Conservation (phyloP, 1,140 invertebrate genomes). For the Doryteuthis pealeii region DNA sequence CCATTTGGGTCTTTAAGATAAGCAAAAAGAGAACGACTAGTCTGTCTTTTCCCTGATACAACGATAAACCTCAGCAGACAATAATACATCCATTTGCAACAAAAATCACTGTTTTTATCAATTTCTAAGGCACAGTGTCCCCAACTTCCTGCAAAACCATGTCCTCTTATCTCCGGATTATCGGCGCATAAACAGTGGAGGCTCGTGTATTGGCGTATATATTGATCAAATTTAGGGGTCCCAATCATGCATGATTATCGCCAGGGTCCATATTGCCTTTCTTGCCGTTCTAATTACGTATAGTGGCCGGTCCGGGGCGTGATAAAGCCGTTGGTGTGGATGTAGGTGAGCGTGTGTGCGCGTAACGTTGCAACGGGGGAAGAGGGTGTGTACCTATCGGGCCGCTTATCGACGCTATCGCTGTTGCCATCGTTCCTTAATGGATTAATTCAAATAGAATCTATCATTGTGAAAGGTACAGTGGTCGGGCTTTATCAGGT, state of each 20-base stretch:
- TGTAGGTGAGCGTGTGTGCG: no score
- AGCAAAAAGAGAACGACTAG: no score
- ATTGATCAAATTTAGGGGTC: conserved; percentile 19
- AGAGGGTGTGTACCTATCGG: conserved; percentile 10
- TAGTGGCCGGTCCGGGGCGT: neutral
- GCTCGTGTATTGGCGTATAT: conserved; percentile 12
- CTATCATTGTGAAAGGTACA: conserved; percentile 17
- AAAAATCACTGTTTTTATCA: no score
- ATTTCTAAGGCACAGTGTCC: neutral
- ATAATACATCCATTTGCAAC: no score
- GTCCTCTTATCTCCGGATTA: no score
- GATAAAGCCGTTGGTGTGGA: no score
- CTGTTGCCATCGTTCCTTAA: conserved; percentile 16
- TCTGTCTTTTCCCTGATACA: no score
- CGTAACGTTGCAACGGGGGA: neutral
- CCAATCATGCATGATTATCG: conserved; percentile 19
- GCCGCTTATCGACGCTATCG: conserved; percentile 16
- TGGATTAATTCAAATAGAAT: conserved; percentile 21
- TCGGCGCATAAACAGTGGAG: conserved; percentile 9
- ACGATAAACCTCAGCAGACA: no score
- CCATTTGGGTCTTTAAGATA: no score
- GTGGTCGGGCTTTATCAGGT: conserved; percentile 14
- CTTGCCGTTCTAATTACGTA: conserved; percentile 18
- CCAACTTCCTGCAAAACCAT: no score
- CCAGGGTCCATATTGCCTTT: conserved; percentile 9